A percentile compares a stretch with the other conserved stretches of the same genome.
These are phyloP conservation scores for Valencia hispanica DNA, from an alignment of 2,797 vertebrate species.

Conservation along the genomic window DNA sequence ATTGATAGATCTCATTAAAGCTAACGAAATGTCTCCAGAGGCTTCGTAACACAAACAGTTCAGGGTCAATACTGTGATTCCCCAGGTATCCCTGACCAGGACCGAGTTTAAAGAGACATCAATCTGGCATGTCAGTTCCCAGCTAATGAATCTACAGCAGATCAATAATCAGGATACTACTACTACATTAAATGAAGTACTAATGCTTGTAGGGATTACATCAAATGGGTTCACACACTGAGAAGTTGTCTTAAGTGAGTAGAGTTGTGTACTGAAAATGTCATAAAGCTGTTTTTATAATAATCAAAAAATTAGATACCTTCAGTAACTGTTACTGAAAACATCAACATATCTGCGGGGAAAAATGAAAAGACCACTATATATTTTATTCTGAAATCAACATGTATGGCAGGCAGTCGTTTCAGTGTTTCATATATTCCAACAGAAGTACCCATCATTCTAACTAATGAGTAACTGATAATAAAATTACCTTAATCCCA, in stretches of 20 bases:
- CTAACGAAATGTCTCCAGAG: conserved; percentile 80
- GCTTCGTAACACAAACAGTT: conserved; percentile 77
- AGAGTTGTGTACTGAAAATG: conserved; percentile 11
- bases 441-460: neutral
- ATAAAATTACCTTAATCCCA: neutral
- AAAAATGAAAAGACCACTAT: neutral
- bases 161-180: conserved; percentile 88
- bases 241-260: conserved; percentile 42
- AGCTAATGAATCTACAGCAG: conserved; percentile 87
- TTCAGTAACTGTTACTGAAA: neutral
- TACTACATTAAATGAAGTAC: conserved; percentile 83
- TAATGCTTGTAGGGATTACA: conserved; percentile 78
- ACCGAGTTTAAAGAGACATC: conserved; percentile 89
- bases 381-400: neutral
- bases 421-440: neutral
- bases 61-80: conserved; percentile 84
- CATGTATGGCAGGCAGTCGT: neutral
- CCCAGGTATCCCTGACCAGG: conserved; percentile 84
- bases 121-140: conserved; percentile 89
- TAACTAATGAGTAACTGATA: neutral
- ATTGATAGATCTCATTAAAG: conserved; percentile 89
- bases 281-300: neutral
- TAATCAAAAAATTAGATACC: neutral
- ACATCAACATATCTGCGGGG: no score
- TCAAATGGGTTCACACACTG: conserved; percentile 46